phyloP scores from a whole-genome alignment of 2,797 vertebrate species.

The Linurgus olivaceus region DNA sequence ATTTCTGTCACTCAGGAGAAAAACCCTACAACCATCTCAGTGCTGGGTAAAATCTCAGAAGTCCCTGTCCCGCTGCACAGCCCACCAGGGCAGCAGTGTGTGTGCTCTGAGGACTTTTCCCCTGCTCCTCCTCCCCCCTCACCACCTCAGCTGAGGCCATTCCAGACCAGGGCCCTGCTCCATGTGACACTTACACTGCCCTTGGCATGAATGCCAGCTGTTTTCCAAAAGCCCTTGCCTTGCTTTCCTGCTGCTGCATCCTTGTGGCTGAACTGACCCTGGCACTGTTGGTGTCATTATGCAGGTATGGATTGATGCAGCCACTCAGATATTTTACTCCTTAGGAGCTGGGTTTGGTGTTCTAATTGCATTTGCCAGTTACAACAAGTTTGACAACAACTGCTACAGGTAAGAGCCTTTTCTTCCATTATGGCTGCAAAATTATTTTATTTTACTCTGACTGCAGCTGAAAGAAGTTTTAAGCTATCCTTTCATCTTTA shows the following conservation, averaged over 20 bases:
- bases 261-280: background rate
- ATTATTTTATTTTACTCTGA: background rate
- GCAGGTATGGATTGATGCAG: conserved; percentile 98
- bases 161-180: background rate
- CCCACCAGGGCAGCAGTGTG: background rate
- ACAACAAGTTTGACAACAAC: conserved; percentile 99
- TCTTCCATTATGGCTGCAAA: background rate
- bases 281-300: conserved; percentile 37
- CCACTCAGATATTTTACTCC: conserved; percentile 98
- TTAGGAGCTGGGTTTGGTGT: conserved; percentile 97
- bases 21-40: background rate
- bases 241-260: background rate
- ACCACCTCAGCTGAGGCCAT: background rate
- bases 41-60: background rate
- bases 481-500: background rate
- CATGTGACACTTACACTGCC: background rate
- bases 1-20: background rate
- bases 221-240: background rate
- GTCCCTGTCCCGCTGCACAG: no score
- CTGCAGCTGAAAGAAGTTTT: background rate
- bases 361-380: conserved; percentile 96
- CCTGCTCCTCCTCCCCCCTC: background rate
- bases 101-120: background rate
- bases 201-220: background rate
- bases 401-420: conserved; percentile 89